Evolutionary conservation across 1,140 invertebrate species (phyloP).

Genomic region (Papilio glaucus): DNA sequence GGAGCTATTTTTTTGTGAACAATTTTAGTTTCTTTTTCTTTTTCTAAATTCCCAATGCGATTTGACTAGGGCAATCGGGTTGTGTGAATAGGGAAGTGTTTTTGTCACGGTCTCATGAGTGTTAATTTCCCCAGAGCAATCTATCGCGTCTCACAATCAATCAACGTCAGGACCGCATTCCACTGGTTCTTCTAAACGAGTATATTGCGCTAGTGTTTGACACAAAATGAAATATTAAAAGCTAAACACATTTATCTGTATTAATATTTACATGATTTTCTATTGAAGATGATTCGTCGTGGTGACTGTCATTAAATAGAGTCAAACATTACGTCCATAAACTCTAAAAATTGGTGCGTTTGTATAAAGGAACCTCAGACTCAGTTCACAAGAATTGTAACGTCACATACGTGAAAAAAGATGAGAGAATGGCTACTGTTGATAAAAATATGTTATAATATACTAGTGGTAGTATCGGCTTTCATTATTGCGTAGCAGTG

Average conservation of each 20-base stretch:
- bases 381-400: no score
- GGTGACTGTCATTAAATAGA: no score
- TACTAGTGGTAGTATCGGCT: no score
- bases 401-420: no score
- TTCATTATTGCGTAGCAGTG: no score
- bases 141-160: conserved; percentile 40
- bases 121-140: conserved; percentile 44
- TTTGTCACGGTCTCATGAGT: conserved; percentile 40
- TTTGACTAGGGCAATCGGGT: conserved; percentile 4
- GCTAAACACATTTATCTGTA: neutral
- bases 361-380: no score
- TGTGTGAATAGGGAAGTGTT: conserved; percentile 35
- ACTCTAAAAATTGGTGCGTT: no score
- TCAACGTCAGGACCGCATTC: conserved; percentile 38
- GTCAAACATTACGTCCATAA: no score
- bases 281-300: neutral
- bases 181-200: conserved; percentile 10
- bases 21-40: conserved; percentile 30
- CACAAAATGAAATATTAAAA: neutral
- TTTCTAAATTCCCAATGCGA: conserved; percentile 40
- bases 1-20: no score
- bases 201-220: neutral
- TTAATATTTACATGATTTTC: neutral
- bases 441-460: no score
- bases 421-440: no score